Base-by-base conservation (phyloP, 2,797 vertebrate genomes). In the Moxostoma hubbsi region DNA sequence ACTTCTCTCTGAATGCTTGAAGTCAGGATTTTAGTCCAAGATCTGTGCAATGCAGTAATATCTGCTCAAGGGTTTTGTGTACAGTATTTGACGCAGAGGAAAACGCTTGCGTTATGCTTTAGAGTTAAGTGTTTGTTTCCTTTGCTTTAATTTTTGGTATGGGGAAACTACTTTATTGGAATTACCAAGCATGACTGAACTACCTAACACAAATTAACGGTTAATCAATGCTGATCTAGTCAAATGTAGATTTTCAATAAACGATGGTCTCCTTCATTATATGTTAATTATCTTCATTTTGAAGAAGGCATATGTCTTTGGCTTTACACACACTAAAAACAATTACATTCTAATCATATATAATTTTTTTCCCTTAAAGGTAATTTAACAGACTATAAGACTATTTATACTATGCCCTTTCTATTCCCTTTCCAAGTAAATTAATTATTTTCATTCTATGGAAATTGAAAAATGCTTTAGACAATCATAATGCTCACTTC, bases 51-150 rank as follows among this genome's bases (percentile, higher is more conserved):
- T 24, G 72, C 73, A 43, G 70, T 68, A 69, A 79, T 62, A 57
- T 74, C 71, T 77, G 78, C 72, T 61, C 18, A 13, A 0, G 49
- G 58, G 55, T 54, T 50, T 57, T 61, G 58, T 6, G 88, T 87
- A 75, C 72, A 46, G 77, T 64, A 3, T 81, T 84, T 91, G 90
- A 92, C 88, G 87, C 85, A 88, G 82, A 82, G 86, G 88, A 85
- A 91, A 92, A 89, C 87, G 84, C 84, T 82, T 83, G 83, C 81
- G 82, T 85, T 87, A 82, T 62, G 81, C 82, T 36, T 24, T 46
- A 18, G 15, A 13, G 75, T 66, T 55, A 62, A 66, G 12, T 15
- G 61, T 77, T 88, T 68, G 72, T 89, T 88, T 87, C 84, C 81
- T 74, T 75, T 81, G 85, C 86, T 84, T 68, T 69, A 53, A 71